Base-by-base conservation (phyloP, 2,888 invertebrate species). In the Apotomis capreana region DNA sequence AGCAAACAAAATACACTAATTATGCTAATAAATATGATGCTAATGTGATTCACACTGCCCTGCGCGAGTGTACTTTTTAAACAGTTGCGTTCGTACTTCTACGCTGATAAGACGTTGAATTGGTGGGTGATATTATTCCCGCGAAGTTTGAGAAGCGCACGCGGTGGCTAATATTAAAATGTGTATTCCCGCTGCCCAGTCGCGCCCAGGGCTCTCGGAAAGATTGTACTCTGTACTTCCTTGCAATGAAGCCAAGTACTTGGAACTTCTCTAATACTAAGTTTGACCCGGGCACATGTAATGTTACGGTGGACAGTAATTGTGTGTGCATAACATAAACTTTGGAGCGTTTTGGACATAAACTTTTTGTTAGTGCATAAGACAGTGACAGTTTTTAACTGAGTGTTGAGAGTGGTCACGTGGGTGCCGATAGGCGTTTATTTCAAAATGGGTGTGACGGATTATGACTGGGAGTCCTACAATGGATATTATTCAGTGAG, bases 111-210 rank as follows among this genome's bases (percentile, higher is more conserved):
- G 75, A 79, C 79, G 81, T 76, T 64, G 69, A 10, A 0, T 44
- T 26, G 6, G 40, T 37, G 12, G 4, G 63, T 55, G 9, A 36
- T 49, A 15, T 58, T 26, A 60, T 49, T 49, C 4, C 49, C 9
- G 6, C 73, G 83, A 81, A 90, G 84, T 90, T 93, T 92, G 91
- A 87, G 88, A 84, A 84, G 46, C 88, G 74, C 77, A 78, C 75
- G 87, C 77, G 75, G 87, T 84, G 83, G 87, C 92, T 93, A 92
- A 88, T 91, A 92, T 91, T 93, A 92, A 92, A 92, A 89, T 91
- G 89, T 87, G 89, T 92, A 89, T 88, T 84, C 89, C 87, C 88
- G 87, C 86, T 85, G 89, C 84, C 90, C 93, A 92, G 92, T 92
- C 89, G 88, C 83, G 88, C 84, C 85, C 88, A 81, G 89, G 84